These are phyloP conservation scores for Microctonus hyperodae DNA, from an alignment of 2,888 invertebrate species.

Conservation along the genomic window DNA sequence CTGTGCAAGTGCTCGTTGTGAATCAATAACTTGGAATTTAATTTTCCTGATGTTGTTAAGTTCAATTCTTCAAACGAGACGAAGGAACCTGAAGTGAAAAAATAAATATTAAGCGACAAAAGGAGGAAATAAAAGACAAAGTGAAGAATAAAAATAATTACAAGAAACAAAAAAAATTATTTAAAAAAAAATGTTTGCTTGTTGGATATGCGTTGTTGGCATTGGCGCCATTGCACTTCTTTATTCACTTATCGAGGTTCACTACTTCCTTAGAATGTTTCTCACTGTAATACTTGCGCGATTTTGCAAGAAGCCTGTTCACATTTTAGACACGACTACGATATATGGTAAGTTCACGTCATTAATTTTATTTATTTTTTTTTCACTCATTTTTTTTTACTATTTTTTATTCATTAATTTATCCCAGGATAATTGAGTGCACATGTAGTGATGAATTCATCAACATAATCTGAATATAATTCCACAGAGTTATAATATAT, in stretches of 20 bases:
- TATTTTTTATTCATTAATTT: neutral
- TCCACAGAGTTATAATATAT: too few species aligned
- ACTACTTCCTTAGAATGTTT: slow-evolving; percentile 76
- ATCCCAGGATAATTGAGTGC: too few species aligned
- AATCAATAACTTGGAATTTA: slow-evolving; percentile 17
- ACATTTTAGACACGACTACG: slow-evolving; percentile 72
- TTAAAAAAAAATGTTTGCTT: slow-evolving; percentile 49
- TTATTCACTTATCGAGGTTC: slow-evolving; percentile 73
- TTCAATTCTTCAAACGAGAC: too few species aligned
- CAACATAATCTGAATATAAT: too few species aligned
- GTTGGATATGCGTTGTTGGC: slow-evolving; percentile 60
- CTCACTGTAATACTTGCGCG: slow-evolving; percentile 73
- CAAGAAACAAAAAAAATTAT: slow-evolving; percentile 8
- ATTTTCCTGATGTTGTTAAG: slow-evolving; percentile 4
- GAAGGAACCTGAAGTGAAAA: slow-evolving; percentile 5
- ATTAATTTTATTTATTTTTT: neutral
- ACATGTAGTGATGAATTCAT: too few species aligned
- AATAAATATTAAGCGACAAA: neutral
- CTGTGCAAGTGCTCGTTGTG: neutral
- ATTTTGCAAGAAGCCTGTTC: slow-evolving; percentile 70
- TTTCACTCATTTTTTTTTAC: neutral
- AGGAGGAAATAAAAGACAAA: neutral
- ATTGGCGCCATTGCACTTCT: slow-evolving; percentile 65
- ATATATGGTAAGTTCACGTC: slow-evolving; percentile 70
- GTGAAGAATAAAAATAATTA: neutral